These are phyloP conservation scores for Microcebus tavaratra DNA, from an alignment of 2,113 vertebrate genomes.

Conservation along the genomic window DNA sequence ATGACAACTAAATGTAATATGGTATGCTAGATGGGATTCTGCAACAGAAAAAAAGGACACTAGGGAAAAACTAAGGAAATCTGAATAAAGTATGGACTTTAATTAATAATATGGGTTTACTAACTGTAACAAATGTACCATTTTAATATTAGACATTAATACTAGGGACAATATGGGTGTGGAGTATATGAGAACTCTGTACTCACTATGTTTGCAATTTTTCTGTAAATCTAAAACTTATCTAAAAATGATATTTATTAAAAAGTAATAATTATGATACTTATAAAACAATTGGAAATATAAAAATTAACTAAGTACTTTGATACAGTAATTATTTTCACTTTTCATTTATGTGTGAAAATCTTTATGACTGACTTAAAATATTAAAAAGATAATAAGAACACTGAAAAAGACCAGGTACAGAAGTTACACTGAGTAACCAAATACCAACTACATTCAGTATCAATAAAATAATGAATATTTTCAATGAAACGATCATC, in stretches of 20 bases:
- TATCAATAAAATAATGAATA: background rate
- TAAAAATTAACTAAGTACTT: background rate
- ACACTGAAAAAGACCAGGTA: background rate
- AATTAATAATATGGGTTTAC: background rate
- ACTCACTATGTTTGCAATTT: background rate
- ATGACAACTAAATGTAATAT: background rate
- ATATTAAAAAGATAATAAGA: background rate
- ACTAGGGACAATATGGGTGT: background rate
- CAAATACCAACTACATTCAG: background rate
- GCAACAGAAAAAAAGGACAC: background rate
- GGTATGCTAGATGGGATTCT: background rate
- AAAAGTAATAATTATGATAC: background rate
- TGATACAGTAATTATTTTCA: background rate
- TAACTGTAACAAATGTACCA: background rate
- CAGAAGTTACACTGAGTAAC: background rate
- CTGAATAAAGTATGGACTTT: background rate
- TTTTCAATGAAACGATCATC: background rate
- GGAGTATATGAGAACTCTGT: background rate
- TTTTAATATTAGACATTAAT: background rate
- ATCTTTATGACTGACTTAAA: background rate
- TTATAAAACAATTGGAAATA: background rate
- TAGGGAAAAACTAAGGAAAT: background rate
- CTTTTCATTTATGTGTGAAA: background rate
- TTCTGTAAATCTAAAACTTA: constrained; percentile 16
- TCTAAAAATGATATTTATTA: background rate